Base-by-base conservation (phyloP, 2,797 vertebrate genomes). In the Acipenser ruthenus region DNA sequence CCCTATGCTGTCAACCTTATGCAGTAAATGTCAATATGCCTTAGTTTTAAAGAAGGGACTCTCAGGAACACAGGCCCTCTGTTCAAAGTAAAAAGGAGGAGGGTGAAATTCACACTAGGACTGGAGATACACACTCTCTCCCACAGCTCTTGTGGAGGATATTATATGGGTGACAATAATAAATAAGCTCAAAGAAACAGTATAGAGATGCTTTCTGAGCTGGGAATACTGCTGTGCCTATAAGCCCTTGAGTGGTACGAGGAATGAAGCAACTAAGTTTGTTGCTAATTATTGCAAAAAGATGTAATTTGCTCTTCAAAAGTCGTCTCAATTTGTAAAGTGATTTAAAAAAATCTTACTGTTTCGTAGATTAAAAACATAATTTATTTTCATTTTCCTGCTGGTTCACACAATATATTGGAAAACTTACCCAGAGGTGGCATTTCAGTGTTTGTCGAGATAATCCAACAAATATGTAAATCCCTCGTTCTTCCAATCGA, bases 271-370 rank as follows among this genome's bases (percentile, higher is more conserved):
- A 70, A 76, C 71, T 75, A 69, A 78, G 71, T 67, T 67, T 69
- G 67, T 76, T 73, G 60, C 77, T 83, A 83, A 85, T 86, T 84
- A 81, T 67, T 78, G 78, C 83, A 75, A 70, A 74, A 66, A 79
- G 79, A 68, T 65, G 48, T 52, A 71, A 71, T 76, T 69, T 65
- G 70, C 65, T 62, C 52, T 53, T 72, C 71, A 71, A 69, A 65
- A 68, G 70, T 68, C 68, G 50, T 52, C 67, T 77, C 65, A 76
- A 77, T 76, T 79, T 77, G 73, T 64, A 72, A 68, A 69, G 69
- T 74, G 76, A 80, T 82, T 84, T 84, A 67, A 12, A 50, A 65
- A 67, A 66, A 50, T 12, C 68, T 66, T 65, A 37, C 23, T 67
- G 56, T 75, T 77, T 74, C 49, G 56, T 64, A 71, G 67, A 70